Conservation (phyloP, 2,113 vertebrate genomes). For the Chlorodrepanis virens region DNA sequence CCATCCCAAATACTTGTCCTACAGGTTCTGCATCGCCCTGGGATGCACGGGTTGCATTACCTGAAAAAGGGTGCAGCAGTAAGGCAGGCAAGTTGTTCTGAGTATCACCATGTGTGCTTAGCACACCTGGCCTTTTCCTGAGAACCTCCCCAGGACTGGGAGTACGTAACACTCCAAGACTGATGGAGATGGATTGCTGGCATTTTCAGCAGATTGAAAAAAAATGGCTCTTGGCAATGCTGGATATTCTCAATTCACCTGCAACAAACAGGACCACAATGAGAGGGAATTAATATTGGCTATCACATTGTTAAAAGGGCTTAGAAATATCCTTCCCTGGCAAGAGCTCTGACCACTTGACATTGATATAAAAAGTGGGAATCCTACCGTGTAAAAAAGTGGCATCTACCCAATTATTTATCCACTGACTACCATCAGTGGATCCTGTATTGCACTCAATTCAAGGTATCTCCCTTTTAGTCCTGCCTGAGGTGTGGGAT, state of each 20-base stretch:
- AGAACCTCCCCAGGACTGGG: neutral
- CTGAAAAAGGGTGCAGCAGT: neutral
- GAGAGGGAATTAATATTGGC: neutral
- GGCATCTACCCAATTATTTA: neutral
- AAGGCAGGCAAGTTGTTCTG: neutral
- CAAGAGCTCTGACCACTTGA: neutral
- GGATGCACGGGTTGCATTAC: neutral
- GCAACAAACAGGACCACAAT: neutral
- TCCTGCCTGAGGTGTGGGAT: neutral
- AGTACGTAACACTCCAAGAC: accelerated
- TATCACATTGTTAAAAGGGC: neutral
- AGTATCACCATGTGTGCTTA: neutral
- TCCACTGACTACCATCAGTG: neutral
- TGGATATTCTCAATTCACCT: neutral
- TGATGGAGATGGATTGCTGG: neutral
- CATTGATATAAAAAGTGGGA: neutral
- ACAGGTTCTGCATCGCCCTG: constrained; percentile 47
- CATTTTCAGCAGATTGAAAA: neutral
- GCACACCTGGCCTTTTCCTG: neutral
- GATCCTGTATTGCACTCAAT: neutral
- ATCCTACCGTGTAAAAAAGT: neutral
- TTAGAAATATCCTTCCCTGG: neutral
- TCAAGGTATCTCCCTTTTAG: neutral
- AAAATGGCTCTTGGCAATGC: neutral
- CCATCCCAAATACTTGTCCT: neutral